Base-by-base conservation (phyloP, 2,888 invertebrate species). In the Eupithecia dodoneata region DNA sequence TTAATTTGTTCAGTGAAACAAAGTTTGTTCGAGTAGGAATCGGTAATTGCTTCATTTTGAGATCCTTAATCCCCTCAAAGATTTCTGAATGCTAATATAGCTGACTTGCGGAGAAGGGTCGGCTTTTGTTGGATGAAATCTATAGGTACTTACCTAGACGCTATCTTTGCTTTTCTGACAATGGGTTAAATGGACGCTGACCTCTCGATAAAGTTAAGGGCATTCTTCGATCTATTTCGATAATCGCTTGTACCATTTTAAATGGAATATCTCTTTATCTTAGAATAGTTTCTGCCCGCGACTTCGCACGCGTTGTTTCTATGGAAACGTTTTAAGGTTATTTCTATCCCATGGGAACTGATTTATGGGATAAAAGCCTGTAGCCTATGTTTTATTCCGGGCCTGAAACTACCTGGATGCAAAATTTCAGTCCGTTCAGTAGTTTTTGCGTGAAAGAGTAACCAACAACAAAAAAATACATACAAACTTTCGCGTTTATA, bases 1-100 rank as follows among this genome's bases (percentile, higher is more conserved):
- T 94, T 94, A 94, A 94, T 94, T 93, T 91, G 88, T 88, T 89
- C 87, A 92, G 91, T 91, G 91, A 92, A 93, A 93, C 92, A 94
- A 94, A 94, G 91, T 94, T 94, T 92, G 88, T 87, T 90, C 87
- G 63, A 87, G 88, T 89, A 89, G 87, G 90, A 90, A 92, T 92
- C 89, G 89, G 92, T 92, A 93, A 94, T 93, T 92, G 91, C 91
- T 90, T 89, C 90, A 89, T 90, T 92, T 92, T 91, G 83, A 88
- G 90, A 88, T 88, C 88, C 87, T 87, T 89, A 90, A 91, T 90
- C 89, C 88, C 82, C 82, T 83, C 82, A 81, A 86, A 89, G 86
- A 87, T 87, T 90, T 86, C 86, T 81, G 84, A 89, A 86, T 87
- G 85, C 85, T 86, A 85, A 87, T 85, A 81, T 78, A 79, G 83